Conservation (phyloP, 2,113 vertebrate genomes). For the Lontra canadensis region DNA sequence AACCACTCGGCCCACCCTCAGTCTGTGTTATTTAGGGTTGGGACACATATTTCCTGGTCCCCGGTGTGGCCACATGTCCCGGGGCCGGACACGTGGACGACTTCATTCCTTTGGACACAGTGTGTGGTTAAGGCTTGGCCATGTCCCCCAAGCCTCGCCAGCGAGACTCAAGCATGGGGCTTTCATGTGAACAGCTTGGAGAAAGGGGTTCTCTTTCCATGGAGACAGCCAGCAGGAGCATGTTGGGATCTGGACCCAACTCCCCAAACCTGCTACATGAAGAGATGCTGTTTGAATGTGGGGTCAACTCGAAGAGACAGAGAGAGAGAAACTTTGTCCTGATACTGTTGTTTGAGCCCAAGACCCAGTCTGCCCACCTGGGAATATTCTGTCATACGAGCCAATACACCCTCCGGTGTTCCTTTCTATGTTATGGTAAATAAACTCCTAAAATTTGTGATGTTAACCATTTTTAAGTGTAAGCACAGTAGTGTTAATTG, state of each 20-base stretch:
- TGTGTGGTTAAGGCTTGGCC: background rate
- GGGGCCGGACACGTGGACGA: background rate
- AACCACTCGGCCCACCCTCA: background rate
- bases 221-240: background rate
- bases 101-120: background rate
- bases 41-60: background rate
- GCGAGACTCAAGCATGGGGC: background rate
- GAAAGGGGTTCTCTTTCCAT: background rate
- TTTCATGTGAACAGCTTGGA: background rate
- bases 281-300: background rate
- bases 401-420: background rate
- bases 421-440: background rate
- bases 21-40: too few relatives aligned
- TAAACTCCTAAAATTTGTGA: background rate
- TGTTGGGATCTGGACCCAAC: background rate
- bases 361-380: background rate
- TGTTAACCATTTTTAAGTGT: background rate
- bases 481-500: background rate
- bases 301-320: background rate
- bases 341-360: background rate
- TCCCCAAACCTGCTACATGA: background rate
- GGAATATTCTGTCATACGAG: background rate
- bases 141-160: background rate
- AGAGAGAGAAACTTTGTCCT: background rate
- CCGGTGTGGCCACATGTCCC: background rate